phyloP scores from a whole-genome alignment of 1,140 invertebrate species.

The Ips nitidus region DNA sequence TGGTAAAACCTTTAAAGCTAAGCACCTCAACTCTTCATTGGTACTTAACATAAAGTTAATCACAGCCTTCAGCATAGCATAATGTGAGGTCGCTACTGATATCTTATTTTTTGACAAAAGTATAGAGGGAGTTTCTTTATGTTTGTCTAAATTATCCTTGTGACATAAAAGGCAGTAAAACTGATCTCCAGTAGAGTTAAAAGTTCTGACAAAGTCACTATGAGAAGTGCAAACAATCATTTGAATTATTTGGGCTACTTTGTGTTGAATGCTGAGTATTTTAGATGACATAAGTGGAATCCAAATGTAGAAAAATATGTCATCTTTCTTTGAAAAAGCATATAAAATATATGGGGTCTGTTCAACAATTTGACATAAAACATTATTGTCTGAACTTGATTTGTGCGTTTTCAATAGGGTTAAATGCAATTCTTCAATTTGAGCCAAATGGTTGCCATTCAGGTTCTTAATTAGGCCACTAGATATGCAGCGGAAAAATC shows the following conservation, averaged over 20 bases:
- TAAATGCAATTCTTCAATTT: conserved; percentile 37
- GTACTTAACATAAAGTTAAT: conserved; percentile 28
- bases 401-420: conserved; percentile 28
- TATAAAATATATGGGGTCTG: conserved; percentile 33
- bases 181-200: neutral
- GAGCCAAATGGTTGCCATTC: conserved; percentile 28
- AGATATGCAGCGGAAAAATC: conserved; percentile 38
- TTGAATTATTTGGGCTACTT: conserved; percentile 27
- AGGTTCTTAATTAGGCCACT: conserved; percentile 37
- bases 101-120: conserved; percentile 18
- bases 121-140: neutral
- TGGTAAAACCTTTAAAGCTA: conserved; percentile 34
- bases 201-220: conserved; percentile 20
- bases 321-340: conserved; percentile 36
- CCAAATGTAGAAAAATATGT: conserved; percentile 32
- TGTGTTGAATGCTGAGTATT: conserved; percentile 15
- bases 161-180: too few relatives aligned
- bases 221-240: conserved; percentile 32
- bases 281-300: conserved; percentile 28
- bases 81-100: neutral
- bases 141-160: too few relatives aligned
- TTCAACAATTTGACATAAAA: conserved; percentile 19
- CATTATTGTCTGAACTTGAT: conserved; percentile 10
- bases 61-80: conserved; percentile 33
- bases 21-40: conserved; percentile 28